phyloP scores from a whole-genome alignment of 92 coral and sea anemone species.

The Muricea muricata region DNA sequence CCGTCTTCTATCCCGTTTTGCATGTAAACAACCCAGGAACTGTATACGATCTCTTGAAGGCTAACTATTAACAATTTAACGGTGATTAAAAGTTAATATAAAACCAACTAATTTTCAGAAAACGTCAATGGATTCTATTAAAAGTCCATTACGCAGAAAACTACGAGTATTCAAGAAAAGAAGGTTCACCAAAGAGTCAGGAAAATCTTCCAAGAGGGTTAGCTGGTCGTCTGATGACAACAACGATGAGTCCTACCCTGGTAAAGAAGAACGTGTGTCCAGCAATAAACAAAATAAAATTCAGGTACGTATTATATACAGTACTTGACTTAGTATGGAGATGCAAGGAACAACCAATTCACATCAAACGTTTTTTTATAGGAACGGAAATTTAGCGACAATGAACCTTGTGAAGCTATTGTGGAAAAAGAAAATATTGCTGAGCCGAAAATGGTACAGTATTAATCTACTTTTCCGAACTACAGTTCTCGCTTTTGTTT shows the following conservation, averaged over 20 bases:
- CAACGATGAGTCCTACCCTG: slow-evolving; percentile 22
- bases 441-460: background rate
- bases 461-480: background rate
- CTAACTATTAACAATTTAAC: background rate
- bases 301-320: slow-evolving; percentile 9
- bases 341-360: no score
- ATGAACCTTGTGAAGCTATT: background rate
- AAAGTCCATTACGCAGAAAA: slow-evolving; percentile 44
- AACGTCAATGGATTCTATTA: slow-evolving; percentile 15
- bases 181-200: slow-evolving; percentile 12
- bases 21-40: no score
- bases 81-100: background rate
- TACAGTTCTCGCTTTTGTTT: no score
- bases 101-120: background rate
- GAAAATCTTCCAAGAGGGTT: slow-evolving; percentile 14
- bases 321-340: no score
- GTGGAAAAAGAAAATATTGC: background rate
- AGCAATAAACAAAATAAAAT: background rate
- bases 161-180: slow-evolving; percentile 44
- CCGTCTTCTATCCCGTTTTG: no score
- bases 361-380: background rate
- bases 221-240: slow-evolving; percentile 50
- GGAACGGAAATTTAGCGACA: background rate
- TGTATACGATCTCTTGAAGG: background rate
- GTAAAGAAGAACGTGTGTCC: slow-evolving; percentile 2